Conservation (phyloP, 2,888 invertebrate species). For the Ernsta delagoae region DNA sequence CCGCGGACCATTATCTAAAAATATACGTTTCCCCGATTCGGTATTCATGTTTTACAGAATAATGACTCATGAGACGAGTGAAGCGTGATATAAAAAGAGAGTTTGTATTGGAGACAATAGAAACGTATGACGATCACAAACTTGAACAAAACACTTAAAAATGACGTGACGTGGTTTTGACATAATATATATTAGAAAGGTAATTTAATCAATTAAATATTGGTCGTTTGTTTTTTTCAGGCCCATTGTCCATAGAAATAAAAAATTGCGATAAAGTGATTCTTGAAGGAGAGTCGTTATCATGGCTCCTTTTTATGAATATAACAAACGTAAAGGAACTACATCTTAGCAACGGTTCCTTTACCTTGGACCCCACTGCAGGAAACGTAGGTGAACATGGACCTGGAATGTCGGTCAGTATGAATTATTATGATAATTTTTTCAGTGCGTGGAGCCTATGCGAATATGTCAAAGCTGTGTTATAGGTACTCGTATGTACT, state of each 20-base stretch:
- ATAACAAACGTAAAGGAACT: constrained; percentile 85
- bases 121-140: not conserved
- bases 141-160: not conserved
- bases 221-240: constrained; percentile 62
- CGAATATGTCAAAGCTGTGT: not conserved
- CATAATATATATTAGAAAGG: no score
- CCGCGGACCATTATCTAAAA: constrained; percentile 73
- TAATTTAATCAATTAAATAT: not conserved
- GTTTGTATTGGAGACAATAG: constrained; percentile 17
- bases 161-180: no score
- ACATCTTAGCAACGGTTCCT: constrained; percentile 85
- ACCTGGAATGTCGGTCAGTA: constrained; percentile 81
- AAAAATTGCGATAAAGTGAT: constrained; percentile 83
- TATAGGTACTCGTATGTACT: no score
- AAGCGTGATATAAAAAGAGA: constrained; percentile 53
- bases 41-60: constrained; percentile 74
- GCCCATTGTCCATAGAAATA: constrained; percentile 86
- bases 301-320: constrained; percentile 86
- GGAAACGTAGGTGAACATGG: constrained; percentile 87
- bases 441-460: constrained; percentile 7
- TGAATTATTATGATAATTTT: constrained; percentile 15
- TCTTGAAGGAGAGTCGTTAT: constrained; percentile 87
- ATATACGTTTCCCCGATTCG: constrained; percentile 75
- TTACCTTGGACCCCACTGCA: constrained; percentile 85
- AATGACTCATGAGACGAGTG: constrained; percentile 71